These are phyloP conservation scores for Tetrao urogallus DNA, from an alignment of 2,113 vertebrate species.

Conservation along the genomic window DNA sequence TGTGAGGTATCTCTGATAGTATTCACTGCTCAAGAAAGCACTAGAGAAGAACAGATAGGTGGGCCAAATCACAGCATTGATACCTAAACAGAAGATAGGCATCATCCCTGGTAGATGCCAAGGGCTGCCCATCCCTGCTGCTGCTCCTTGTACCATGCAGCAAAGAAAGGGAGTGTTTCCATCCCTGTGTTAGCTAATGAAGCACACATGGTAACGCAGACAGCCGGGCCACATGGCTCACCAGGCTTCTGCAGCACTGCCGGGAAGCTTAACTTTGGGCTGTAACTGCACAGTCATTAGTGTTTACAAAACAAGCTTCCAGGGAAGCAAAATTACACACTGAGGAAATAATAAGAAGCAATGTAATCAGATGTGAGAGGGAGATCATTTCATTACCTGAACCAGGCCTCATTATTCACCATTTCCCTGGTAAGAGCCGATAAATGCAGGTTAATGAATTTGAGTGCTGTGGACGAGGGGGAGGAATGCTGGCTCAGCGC, in stretches of 20 bases:
- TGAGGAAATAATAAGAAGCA: slow-evolving; percentile 12
- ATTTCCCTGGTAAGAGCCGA: slow-evolving; percentile 45
- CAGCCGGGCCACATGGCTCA: background rate
- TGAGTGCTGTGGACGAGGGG: rapidly evolving
- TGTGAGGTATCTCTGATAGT: background rate
- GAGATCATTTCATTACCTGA: slow-evolving; percentile 50
- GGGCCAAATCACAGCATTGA: background rate
- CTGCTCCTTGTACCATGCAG: background rate
- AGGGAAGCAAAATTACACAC: slow-evolving; percentile 22
- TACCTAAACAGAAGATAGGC: background rate
- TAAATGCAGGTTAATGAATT: slow-evolving; percentile 47
- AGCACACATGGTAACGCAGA: background rate
- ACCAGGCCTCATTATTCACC: slow-evolving; percentile 40
- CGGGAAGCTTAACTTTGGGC: background rate
- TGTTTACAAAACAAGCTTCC: slow-evolving; percentile 49
- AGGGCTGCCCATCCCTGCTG: background rate
- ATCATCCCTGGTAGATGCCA: background rate
- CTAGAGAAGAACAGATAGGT: background rate
- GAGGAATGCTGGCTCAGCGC: background rate
- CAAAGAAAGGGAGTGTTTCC: background rate
- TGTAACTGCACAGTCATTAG: slow-evolving; percentile 25
- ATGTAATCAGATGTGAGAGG: slow-evolving; percentile 27
- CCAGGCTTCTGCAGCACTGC: background rate
- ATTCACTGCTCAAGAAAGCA: background rate
- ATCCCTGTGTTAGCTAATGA: background rate